A percentile compares a stretch with the other conserved stretches of the same genome.
Evolutionary conservation across 23 tunicate species (phyloP).

Genomic region (Ciona savignyi): DNA sequence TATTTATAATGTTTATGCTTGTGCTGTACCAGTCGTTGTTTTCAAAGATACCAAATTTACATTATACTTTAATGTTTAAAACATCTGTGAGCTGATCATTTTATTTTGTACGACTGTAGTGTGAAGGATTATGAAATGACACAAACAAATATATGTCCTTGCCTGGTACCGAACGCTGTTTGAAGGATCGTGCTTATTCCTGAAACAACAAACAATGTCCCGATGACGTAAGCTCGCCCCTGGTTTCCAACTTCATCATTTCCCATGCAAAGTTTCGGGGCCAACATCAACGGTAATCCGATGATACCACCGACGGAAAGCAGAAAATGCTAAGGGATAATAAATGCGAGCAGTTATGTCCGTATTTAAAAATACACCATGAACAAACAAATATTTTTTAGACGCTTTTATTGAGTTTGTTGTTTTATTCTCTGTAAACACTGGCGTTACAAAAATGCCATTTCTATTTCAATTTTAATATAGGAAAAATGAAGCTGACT

Average conservation of each 20-base stretch:
- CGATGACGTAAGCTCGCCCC: constrained; percentile 28
- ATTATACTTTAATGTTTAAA: too few species aligned
- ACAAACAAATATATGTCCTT: not conserved
- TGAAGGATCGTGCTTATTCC: constrained; percentile 48
- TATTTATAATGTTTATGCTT: too few species aligned
- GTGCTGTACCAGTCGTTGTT: too few species aligned
- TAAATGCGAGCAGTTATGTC: not conserved
- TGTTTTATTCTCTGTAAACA: too few species aligned
- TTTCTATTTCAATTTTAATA: not conserved
- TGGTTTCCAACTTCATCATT: constrained; percentile 35
- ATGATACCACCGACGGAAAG: constrained; percentile 43
- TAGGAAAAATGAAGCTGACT: not conserved
- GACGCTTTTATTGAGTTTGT: too few species aligned
- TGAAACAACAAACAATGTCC: constrained; percentile 21
- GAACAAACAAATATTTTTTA: too few species aligned
- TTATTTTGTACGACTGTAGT: too few species aligned
- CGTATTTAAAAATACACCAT: not conserved
- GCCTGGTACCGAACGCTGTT: constrained; percentile 58
- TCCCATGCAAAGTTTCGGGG: constrained; percentile 31
- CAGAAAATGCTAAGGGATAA: constrained; percentile 31
- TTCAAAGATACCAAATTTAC: too few species aligned
- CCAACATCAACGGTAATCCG: constrained; percentile 35
- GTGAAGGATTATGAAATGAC: too few species aligned
- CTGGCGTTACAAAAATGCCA: not conserved
- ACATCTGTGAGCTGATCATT: too few species aligned